Base-by-base conservation (phyloP, 1,140 invertebrate species). In the Dreissena rostriformis region DNA sequence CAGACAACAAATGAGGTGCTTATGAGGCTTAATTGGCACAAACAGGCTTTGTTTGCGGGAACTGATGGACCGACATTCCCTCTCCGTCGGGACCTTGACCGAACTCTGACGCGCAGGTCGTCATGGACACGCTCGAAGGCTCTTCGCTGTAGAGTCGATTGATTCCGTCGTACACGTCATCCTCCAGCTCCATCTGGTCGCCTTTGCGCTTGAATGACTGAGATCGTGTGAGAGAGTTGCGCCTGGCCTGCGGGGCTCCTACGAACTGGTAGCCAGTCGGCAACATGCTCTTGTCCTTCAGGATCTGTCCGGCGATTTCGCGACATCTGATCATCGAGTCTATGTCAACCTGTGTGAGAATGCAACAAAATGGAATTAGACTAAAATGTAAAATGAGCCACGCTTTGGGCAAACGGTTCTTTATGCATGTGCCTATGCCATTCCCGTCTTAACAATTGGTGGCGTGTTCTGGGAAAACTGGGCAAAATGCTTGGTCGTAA, bases 61-160 rank as follows among this genome's bases (percentile, higher is more conserved):
- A 79, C 49, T 22, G 77, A 79, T 51, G 19, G 53, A 17, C 22
- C 39, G 29, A 5, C 11, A 28, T 79, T 66, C 12, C 68, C 39
- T 76, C 74, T 61, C 14, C 29, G 51, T n/a, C 68, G 65, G 29
- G 77, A 57, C 24, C 17, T 66, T 28, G 65, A 22, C 52, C 17
- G 12, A 61, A 61, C 85, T 89, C 90, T 78, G 87, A 86, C 73
- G 86, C 75, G 86, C 90, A 91, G 55, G 89, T 89, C 8, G 39
- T 39, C 82, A 70, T 85, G 84, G 86, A 84, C 77, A 88, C 82
- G 65, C 61, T 24, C 14, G 55, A 19, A 26, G n/a, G 26, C 15
- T 93, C 92, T 29, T 93, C 92, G 29, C 88, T 90, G 81, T 93
- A 93, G 24, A 93, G 88, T 26, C 91, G 86, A 72, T 93, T 93